Percentiles rank a stretch among this genome's conserved stretches.
These are phyloP conservation scores for Cryptus viduatorius DNA, from an alignment of 2,888 invertebrate genomes.

Conservation along the genomic window DNA sequence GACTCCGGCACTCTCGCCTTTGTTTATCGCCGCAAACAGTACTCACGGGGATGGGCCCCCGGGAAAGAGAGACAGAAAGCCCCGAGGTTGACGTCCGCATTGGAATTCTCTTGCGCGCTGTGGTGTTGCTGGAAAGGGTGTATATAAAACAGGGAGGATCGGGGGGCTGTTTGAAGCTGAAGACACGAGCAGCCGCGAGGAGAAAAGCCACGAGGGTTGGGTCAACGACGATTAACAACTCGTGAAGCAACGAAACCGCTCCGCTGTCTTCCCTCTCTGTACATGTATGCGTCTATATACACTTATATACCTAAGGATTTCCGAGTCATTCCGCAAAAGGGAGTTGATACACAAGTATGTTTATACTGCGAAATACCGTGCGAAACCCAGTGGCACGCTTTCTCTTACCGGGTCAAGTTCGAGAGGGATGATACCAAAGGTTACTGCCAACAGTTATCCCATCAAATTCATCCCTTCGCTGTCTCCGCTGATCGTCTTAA, in stretches of 20 bases:
- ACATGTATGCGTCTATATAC: neutral
- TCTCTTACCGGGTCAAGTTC: constrained; percentile 63
- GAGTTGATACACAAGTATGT: constrained; percentile 35
- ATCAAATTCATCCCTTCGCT: neutral
- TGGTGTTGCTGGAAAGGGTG: constrained; percentile 37
- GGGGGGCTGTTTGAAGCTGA: neutral
- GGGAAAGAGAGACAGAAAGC: constrained; percentile 18
- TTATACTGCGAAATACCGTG: constrained; percentile 11
- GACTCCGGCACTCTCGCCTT: constrained; percentile 58
- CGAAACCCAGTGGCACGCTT: constrained; percentile 57
- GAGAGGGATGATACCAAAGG: constrained; percentile 21
- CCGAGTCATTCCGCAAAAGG: constrained; percentile 43
- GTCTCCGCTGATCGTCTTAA: too few species aligned
- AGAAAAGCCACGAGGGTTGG: constrained; percentile 51
- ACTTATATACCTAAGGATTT: constrained; percentile 49
- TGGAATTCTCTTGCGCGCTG: constrained; percentile 54
- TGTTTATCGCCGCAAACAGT: constrained; percentile 67
- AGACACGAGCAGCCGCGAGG: constrained; percentile 46
- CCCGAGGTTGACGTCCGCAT: constrained; percentile 48
- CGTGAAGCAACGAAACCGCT: neutral
- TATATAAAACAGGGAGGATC: constrained; percentile 20
- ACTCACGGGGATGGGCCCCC: constrained; percentile 39
- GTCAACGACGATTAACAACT: constrained; percentile 64
- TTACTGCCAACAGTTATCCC: neutral
- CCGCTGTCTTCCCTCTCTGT: neutral